phyloP scores from a whole-genome alignment of 2,113 vertebrate species.

The Chloropsis cyanopogon region DNA sequence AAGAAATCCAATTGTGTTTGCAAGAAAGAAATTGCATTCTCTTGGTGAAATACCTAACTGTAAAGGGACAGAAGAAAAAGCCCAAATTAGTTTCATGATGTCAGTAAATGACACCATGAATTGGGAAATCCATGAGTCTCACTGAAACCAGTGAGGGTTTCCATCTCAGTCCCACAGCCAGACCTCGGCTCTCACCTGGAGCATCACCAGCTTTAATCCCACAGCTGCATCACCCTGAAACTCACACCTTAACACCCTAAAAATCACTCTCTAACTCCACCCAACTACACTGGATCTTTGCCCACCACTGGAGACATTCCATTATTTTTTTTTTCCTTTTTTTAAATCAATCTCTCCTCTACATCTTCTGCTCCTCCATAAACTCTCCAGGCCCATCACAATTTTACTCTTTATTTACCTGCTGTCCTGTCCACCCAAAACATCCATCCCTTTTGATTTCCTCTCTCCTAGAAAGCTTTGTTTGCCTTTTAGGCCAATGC shows the following conservation, averaged over 20 bases:
- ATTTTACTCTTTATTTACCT: neutral
- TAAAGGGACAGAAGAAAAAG: conserved; percentile 45
- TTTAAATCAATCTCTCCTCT: neutral
- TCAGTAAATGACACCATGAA: conserved; percentile 30
- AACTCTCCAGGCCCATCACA: neutral
- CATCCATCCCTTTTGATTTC: neutral
- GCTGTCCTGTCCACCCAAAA: neutral
- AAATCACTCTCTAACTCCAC: neutral
- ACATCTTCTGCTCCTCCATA: neutral
- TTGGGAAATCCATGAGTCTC: conserved; percentile 46
- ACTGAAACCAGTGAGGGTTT: conserved; percentile 42
- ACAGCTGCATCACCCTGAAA: neutral
- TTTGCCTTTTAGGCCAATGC: neutral
- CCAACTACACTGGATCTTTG: neutral
- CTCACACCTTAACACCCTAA: neutral
- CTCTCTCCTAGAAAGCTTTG: neutral
- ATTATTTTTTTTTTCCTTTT: rapidly evolving
- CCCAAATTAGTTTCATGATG: conserved; percentile 26
- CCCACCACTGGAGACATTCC: neutral
- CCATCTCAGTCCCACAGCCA: neutral
- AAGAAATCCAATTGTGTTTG: conserved; percentile 6
- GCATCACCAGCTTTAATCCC: neutral
- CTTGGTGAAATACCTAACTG: neutral
- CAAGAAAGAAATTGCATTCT: conserved; percentile 28
- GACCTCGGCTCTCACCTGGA: neutral